Evolutionary conservation across 1,140 invertebrate species (phyloP).

Genomic region (Drosophila grimshawi): DNA sequence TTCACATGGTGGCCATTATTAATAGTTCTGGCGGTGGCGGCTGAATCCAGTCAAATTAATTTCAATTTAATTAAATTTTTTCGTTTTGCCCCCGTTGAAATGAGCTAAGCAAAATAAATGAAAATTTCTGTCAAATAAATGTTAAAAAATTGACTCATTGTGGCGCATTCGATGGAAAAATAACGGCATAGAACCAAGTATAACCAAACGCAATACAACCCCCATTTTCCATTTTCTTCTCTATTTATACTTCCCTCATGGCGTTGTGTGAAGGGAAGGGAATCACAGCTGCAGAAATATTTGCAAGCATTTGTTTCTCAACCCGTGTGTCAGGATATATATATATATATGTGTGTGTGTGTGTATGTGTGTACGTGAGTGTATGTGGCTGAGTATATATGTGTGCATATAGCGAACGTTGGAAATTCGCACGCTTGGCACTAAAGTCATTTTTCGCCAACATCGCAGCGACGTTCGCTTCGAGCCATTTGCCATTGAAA

Average conservation of each 20-base stretch:
- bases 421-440: conserved; percentile 75
- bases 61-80: conserved; percentile 83
- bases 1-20: conserved; percentile 65
- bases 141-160: conserved; percentile 83
- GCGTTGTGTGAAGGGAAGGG: conserved; percentile 39
- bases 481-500: conserved; percentile 71
- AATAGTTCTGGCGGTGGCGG: conserved; percentile 72
- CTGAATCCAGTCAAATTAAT: conserved; percentile 82
- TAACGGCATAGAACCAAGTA: conserved; percentile 11
- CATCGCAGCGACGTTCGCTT: conserved; percentile 40
- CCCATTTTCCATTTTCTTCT: neutral
- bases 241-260: neutral
- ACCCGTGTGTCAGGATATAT: conserved; percentile 20
- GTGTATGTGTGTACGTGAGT: conserved; percentile 13
- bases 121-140: conserved; percentile 83
- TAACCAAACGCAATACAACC: conserved; percentile 3
- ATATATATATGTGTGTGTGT: conserved; percentile 13
- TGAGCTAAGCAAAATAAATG: conserved; percentile 69
- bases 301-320: conserved; percentile 76
- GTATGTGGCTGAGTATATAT: conserved; percentile 18
- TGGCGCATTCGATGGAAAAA: conserved; percentile 42
- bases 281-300: conserved; percentile 81
- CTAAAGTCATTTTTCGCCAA: conserved; percentile 72
- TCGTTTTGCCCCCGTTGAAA: conserved; percentile 9
- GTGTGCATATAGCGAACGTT: conserved; percentile 22